Base-by-base conservation (phyloP, 1,140 invertebrate species). In the Caenorhabditis latens region DNA sequence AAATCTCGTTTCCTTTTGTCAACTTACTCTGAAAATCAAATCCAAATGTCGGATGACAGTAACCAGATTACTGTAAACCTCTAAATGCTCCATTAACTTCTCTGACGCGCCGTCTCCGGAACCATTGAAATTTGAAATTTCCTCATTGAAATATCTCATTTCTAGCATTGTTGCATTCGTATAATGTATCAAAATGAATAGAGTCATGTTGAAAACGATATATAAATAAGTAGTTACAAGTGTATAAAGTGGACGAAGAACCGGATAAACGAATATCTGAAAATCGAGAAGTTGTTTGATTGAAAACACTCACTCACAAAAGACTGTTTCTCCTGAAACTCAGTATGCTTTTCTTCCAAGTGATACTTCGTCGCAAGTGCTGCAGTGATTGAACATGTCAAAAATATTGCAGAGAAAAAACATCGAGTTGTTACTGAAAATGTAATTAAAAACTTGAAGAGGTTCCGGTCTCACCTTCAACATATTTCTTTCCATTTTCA, bases 161-260 rank as follows among this genome's bases (percentile, higher is more conserved):
- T 89, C 88, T 7, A 89, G 24, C 53, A 87, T 82, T 0, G 86
- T 86, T 9, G 86, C 83, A 46, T 84, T 87, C 0, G 83, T 89
- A 24, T 87, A 89, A 53, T 84, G 75, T 14, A 86, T 87, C 19
- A 88, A 87, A 32, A 87, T 87, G 83, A 89, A 89, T 16, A 89
- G 55, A 32, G 83, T 84, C 67, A 87, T 71, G 40, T 82, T 75
- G 83, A 84, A 88, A 11, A 88, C 43, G 46, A 85, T 48, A 21
- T 85, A 85, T 32, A 84, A 63, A 55, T 88, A 88, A 16, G 84
- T 48, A 43, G 48, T 82, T 14, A 88, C 43, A 14, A 85, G 63
- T 9, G 83, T 63, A 21, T 79, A 75, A 3, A 88, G 43, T 42
- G 67, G 71, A 7, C 67, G 65, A 6, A 88, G 53, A 40, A 5